These are phyloP conservation scores for Mimachlamys varia DNA, from an alignment of 2,888 invertebrate species.

Conservation along the genomic window DNA sequence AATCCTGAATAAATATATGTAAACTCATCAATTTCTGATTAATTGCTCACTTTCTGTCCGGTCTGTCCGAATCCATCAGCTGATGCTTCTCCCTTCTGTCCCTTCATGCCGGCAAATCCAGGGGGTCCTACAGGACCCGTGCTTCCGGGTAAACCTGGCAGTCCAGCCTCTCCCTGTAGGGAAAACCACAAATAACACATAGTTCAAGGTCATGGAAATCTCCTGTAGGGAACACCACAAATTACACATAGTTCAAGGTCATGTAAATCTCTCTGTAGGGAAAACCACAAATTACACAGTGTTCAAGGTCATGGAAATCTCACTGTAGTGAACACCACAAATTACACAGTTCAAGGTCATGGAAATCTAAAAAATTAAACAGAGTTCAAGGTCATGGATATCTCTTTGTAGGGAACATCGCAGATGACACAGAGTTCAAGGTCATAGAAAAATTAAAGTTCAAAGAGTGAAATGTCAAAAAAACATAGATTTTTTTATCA, in stretches of 20 bases:
- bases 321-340: neutral
- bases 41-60: slow-evolving; percentile 70
- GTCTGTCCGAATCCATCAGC: slow-evolving; percentile 80
- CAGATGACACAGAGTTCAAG: neutral
- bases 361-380: no score
- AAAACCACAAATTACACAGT: no score
- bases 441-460: neutral
- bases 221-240: neutral
- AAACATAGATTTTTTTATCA: neutral
- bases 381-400: neutral
- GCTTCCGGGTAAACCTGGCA: slow-evolving; percentile 74
- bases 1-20: neutral
- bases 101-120: slow-evolving; percentile 73
- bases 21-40: neutral
- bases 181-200: neutral
- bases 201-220: neutral
- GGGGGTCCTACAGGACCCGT: slow-evolving; percentile 73
- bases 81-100: slow-evolving; percentile 84
- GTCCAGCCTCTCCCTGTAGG: slow-evolving; percentile 73
- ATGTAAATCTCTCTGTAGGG: no score
- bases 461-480: neutral
- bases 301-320: neutral
- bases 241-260: neutral
- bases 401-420: neutral
- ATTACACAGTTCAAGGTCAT: neutral